A percentile compares a stretch with the other conserved stretches of the same genome.
Evolutionary conservation across 2,888 invertebrate species (phyloP).

Genomic region (Macrophya annulata): DNA sequence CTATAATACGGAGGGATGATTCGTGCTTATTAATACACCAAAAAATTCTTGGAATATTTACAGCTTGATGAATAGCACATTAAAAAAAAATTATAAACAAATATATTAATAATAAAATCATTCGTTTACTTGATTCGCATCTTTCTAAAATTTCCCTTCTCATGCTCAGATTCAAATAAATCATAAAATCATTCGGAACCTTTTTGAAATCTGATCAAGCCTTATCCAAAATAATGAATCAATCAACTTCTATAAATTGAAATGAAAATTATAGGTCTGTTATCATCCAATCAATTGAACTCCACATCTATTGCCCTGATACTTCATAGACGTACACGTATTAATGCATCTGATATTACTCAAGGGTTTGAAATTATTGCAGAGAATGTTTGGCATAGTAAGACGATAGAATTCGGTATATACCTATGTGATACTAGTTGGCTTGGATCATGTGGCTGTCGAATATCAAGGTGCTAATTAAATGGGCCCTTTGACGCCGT

Average conservation of each 20-base stretch:
- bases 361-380: background rate
- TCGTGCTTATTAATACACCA: background rate
- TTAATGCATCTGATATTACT: background rate
- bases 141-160: too few relatives aligned
- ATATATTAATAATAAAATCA: too few relatives aligned
- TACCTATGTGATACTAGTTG: background rate
- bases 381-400: background rate
- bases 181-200: background rate
- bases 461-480: slow-evolving; percentile 54
- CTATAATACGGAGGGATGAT: background rate
- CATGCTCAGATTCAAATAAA: too few relatives aligned
- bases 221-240: background rate
- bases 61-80: background rate
- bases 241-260: background rate
- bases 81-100: too few relatives aligned
- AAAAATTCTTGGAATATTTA: background rate
- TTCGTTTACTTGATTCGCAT: background rate
- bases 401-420: background rate
- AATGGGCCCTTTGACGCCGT: slow-evolving; percentile 49
- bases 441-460: background rate
- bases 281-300: background rate
- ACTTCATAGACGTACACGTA: background rate
- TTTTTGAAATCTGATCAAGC: background rate
- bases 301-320: background rate
- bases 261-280: background rate